A percentile compares a stretch with the other conserved stretches of the same genome.
Evolutionary conservation across 2,888 invertebrate species (phyloP).

Genomic region (Cryptops parisi): DNA sequence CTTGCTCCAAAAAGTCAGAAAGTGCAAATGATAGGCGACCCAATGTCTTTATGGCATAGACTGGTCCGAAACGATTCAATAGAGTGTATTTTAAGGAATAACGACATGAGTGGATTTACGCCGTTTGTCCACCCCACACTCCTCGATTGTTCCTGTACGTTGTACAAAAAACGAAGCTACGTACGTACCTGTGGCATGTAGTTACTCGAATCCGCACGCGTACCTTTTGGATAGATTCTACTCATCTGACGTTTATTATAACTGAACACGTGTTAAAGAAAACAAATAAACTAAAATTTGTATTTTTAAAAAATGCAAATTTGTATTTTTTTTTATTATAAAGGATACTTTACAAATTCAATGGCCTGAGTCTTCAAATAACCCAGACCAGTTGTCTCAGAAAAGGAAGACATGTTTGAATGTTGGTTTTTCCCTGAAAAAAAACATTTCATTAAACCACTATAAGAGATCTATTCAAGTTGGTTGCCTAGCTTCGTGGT

Average conservation of each 20-base stretch:
- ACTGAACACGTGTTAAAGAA: constrained; percentile 23
- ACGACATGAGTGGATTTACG: no score
- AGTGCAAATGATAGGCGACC: no score
- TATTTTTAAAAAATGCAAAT: neutral
- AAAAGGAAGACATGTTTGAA: constrained; percentile 99
- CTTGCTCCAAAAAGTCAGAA: no score
- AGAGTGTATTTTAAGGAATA: no score
- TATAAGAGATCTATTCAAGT: neutral
- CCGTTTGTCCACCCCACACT: no score
- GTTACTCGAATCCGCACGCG: constrained; percentile 96
- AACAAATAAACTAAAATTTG: neutral
- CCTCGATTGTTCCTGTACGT: no score
- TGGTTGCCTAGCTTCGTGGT: constrained; percentile 1
- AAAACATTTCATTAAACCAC: constrained; percentile 9
- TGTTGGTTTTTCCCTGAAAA: constrained; percentile 79
- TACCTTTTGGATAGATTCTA: constrained; percentile 96
- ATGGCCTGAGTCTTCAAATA: constrained; percentile 91
- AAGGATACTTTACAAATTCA: constrained; percentile 80
- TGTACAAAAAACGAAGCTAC: no score
- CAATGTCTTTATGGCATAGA: no score
- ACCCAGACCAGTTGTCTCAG: constrained; percentile 92
- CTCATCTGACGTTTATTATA: constrained; percentile 99
- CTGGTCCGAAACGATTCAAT: no score
- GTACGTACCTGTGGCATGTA: constrained; percentile 89
- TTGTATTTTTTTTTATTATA: no score